Conservation (phyloP, 1,140 invertebrate genomes). For the Cydia splendana region DNA sequence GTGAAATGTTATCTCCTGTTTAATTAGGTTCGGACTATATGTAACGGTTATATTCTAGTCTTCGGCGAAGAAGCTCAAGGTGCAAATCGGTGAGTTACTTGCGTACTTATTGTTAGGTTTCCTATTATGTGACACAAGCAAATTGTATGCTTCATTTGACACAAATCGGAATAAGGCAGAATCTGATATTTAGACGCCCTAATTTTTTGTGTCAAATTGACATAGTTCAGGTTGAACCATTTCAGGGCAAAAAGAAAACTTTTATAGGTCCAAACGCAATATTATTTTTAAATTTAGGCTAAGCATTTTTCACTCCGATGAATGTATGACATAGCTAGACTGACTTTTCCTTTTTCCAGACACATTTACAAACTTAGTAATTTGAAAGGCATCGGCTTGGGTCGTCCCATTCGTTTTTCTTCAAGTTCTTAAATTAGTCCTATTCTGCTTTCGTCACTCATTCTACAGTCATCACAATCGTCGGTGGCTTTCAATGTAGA, state of each 20-base stretch:
- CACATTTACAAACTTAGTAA: background rate
- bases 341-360: background rate
- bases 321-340: background rate
- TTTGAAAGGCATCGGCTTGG: too few relatives aligned
- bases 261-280: background rate
- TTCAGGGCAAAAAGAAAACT: background rate
- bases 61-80: conserved; percentile 67
- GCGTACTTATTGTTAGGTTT: conserved; percentile 19
- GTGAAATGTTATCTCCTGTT: conserved; percentile 30
- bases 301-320: background rate
- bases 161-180: background rate
- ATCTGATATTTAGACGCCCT: background rate
- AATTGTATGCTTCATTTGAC: background rate
- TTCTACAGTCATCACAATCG: too few relatives aligned
- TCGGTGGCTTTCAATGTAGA: too few relatives aligned
- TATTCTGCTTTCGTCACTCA: too few relatives aligned
- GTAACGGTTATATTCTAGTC: conserved; percentile 65
- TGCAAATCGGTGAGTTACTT: conserved; percentile 3
- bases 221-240: background rate
- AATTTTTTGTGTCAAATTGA: background rate
- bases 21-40: conserved; percentile 30
- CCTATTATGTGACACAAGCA: background rate
- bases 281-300: background rate
- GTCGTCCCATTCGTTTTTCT: too few relatives aligned
- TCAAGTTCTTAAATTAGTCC: too few relatives aligned